Conservation (phyloP, 2,113 vertebrate species). For the Polypterus bichir region DNA sequence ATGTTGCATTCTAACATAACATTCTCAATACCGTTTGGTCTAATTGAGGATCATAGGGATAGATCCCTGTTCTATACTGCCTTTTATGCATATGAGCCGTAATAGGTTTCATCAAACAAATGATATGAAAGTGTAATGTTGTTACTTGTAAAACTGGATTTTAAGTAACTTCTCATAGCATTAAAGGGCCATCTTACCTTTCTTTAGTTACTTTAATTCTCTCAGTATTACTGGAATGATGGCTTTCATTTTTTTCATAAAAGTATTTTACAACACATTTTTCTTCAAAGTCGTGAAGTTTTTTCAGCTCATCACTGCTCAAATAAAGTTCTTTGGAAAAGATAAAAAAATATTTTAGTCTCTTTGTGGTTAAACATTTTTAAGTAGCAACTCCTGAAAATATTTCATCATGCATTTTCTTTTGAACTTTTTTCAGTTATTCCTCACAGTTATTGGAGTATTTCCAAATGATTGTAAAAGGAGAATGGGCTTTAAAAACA, state of each 20-base stretch:
- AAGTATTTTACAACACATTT: slow-evolving; percentile 76
- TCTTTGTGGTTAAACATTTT: neutral
- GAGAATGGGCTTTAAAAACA: too few species aligned
- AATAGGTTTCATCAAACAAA: too few species aligned
- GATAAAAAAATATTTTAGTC: neutral
- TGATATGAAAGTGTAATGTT: too few species aligned
- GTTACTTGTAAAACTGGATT: too few species aligned
- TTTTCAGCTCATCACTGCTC: slow-evolving; percentile 75
- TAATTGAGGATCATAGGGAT: too few species aligned
- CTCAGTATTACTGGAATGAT: slow-evolving; percentile 54
- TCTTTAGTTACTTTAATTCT: slow-evolving; percentile 67
- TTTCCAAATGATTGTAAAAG: too few species aligned
- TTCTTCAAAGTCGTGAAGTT: slow-evolving; percentile 87
- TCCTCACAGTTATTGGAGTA: too few species aligned
- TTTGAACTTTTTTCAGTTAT: neutral
- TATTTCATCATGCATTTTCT: neutral
- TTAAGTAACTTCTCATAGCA: too few species aligned
- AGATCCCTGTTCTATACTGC: too few species aligned
- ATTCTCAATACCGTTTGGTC: too few species aligned
- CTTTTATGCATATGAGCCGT: too few species aligned
- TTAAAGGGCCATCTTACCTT: slow-evolving; percentile 49
- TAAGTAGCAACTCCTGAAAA: neutral
- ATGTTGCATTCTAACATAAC: too few species aligned
- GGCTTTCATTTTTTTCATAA: slow-evolving; percentile 58
- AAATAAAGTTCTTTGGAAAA: slow-evolving; percentile 67